phyloP scores from a whole-genome alignment of 2,113 vertebrate genomes.

The Malaclemys terrapin region DNA sequence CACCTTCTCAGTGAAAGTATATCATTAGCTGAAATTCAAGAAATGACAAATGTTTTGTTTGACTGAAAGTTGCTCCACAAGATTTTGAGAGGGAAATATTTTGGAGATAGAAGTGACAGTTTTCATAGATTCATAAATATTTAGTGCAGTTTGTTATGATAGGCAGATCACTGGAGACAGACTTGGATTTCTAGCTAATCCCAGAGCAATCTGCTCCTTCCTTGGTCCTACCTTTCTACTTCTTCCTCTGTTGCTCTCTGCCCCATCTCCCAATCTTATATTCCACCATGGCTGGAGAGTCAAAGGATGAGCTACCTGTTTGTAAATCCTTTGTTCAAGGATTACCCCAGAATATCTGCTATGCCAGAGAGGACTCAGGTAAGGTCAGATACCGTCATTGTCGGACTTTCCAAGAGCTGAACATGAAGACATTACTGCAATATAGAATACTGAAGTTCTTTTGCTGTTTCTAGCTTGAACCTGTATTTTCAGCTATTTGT shows the following conservation, averaged over 20 bases:
- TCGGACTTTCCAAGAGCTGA: conserved; percentile 51
- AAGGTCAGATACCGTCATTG: background rate
- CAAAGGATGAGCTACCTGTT: background rate
- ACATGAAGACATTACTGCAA: background rate
- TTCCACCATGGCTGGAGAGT: background rate
- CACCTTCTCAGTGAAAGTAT: conserved; percentile 68
- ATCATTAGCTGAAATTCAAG: conserved; percentile 77
- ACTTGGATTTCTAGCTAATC: background rate
- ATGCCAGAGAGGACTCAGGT: conserved; percentile 60
- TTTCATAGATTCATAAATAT: background rate
- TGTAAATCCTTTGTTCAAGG: background rate
- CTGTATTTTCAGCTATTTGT: conserved; percentile 10
- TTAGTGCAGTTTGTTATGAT: background rate
- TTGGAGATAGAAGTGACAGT: conserved; percentile 35
- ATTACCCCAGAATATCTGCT: conserved; percentile 5
- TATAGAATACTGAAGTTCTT: background rate
- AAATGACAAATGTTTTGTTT: conserved; percentile 70
- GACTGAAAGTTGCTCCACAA: conserved; percentile 59
- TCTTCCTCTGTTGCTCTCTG: background rate
- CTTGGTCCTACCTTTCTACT: background rate
- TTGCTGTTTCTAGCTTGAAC: conserved; percentile 23
- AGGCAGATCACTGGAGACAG: background rate
- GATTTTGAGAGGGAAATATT: conserved; percentile 51
- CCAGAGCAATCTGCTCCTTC: background rate
- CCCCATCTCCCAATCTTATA: background rate